Conservation (phyloP, 2,113 vertebrate species). For the Pelobates fuscus region DNA sequence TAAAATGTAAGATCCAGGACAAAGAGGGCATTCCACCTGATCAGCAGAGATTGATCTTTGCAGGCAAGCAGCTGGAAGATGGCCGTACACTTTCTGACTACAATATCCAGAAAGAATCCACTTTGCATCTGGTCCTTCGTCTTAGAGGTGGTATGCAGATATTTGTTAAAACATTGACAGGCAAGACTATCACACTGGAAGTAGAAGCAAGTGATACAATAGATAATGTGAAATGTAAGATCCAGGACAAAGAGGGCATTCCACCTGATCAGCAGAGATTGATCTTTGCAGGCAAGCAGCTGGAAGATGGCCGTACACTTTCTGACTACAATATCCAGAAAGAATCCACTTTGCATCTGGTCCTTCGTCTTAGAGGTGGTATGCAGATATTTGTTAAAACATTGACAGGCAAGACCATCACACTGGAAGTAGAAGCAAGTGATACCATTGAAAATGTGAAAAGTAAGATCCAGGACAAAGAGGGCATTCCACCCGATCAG, state of each 20-base stretch:
- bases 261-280: slow-evolving; percentile 52
- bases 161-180: slow-evolving; percentile 60
- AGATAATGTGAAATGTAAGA: slow-evolving; percentile 58
- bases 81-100: slow-evolving; percentile 64
- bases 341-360: slow-evolving; percentile 74
- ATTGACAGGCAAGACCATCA: slow-evolving; percentile 57
- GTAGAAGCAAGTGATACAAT: slow-evolving; percentile 49
- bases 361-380: slow-evolving; percentile 69
- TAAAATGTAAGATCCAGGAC: slow-evolving; percentile 67
- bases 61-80: slow-evolving; percentile 66
- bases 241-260: slow-evolving; percentile 22
- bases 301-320: slow-evolving; percentile 59
- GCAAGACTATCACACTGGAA: slow-evolving; percentile 60
- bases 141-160: slow-evolving; percentile 66
- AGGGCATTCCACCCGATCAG: slow-evolving; percentile 47
- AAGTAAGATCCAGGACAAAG: slow-evolving; percentile 63
- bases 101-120: slow-evolving; percentile 75
- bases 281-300: slow-evolving; percentile 68
- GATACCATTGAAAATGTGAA: slow-evolving; percentile 67
- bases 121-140: slow-evolving; percentile 54
- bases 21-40: slow-evolving; percentile 42
- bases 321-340: slow-evolving; percentile 79
- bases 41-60: slow-evolving; percentile 68
- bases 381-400: slow-evolving; percentile 61
- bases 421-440: slow-evolving; percentile 62